Conservation (phyloP, 2,797 vertebrate genomes). For the Pygocentrus nattereri region DNA sequence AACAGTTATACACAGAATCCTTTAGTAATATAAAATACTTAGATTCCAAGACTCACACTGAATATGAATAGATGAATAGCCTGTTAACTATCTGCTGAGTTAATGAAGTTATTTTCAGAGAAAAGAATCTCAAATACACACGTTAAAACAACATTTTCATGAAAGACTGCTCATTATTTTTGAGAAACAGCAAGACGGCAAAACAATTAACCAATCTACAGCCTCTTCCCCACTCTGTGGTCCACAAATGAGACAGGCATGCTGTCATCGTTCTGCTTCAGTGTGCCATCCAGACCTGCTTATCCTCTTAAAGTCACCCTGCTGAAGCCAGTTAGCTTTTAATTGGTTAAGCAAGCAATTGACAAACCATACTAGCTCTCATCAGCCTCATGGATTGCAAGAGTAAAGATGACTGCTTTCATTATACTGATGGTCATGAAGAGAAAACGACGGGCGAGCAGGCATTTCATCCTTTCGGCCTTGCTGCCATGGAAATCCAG, state of each 20-base stretch:
- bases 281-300: constrained; percentile 41
- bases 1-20: too few relatives aligned
- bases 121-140: too few relatives aligned
- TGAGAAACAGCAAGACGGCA: not conserved
- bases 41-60: too few relatives aligned
- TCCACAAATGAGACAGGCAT: constrained; percentile 49
- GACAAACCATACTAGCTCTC: constrained; percentile 56
- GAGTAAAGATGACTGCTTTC: constrained; percentile 31
- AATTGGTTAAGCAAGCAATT: constrained; percentile 70
- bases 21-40: too few relatives aligned
- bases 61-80: too few relatives aligned
- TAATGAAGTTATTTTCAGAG: too few relatives aligned
- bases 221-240: constrained; percentile 13
- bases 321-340: constrained; percentile 64
- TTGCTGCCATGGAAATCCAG: constrained; percentile 24
- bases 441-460: constrained; percentile 32
- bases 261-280: constrained; percentile 48
- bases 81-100: too few relatives aligned
- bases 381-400: constrained; percentile 56
- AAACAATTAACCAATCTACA: not conserved
- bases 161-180: too few relatives aligned
- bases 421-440: constrained; percentile 28
- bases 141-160: too few relatives aligned
- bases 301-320: constrained; percentile 63
- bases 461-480: constrained; percentile 26